Percentiles rank a stretch among this genome's conserved stretches.
phyloP scores from a whole-genome alignment of 2,797 vertebrate genomes.

The Crocidura indochinensis region DNA sequence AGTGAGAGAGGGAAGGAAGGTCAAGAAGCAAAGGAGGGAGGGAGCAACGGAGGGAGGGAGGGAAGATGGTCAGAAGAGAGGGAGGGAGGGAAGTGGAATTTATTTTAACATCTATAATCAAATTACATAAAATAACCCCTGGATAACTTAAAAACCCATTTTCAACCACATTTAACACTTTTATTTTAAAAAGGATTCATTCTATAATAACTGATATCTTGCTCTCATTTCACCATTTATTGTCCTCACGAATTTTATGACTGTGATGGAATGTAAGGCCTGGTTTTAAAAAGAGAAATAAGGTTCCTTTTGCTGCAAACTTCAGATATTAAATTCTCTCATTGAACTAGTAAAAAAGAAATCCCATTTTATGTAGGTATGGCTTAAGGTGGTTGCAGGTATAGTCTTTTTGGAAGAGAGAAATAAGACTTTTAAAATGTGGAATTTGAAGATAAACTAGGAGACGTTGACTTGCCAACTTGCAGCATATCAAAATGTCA shows the following conservation, averaged over 20 bases:
- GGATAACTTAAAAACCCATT: conserved; percentile 65
- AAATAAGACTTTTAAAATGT: conserved; percentile 83
- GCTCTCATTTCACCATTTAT: conserved; percentile 35
- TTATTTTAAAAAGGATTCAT: conserved; percentile 41
- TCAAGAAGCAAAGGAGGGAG: no score
- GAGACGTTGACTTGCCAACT: conserved; percentile 82
- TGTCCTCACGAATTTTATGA: conserved; percentile 40
- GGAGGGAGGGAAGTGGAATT: neutral
- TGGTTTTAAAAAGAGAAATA: conserved; percentile 58
- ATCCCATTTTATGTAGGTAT: conserved; percentile 58
- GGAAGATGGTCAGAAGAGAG: no score
- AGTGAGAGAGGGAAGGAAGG: no score
- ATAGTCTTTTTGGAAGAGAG: conserved; percentile 65
- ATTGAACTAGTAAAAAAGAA: conserved; percentile 60
- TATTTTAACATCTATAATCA: conserved; percentile 69
- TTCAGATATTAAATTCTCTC: conserved; percentile 61
- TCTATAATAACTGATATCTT: neutral
- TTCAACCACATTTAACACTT: conserved; percentile 55
- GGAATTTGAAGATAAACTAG: conserved; percentile 85
- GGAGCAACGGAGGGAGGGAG: no score
- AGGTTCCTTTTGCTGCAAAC: conserved; percentile 40
- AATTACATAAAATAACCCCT: conserved; percentile 60
- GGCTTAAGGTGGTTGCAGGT: conserved; percentile 74
- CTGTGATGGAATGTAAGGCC: conserved; percentile 47
- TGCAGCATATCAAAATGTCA: conserved; percentile 85